Evolutionary conservation across 2,113 vertebrate genomes (phyloP), one percentile per base, ranked within the genome.

Genomic region (Myrmecophaga tridactyla): DNA sequence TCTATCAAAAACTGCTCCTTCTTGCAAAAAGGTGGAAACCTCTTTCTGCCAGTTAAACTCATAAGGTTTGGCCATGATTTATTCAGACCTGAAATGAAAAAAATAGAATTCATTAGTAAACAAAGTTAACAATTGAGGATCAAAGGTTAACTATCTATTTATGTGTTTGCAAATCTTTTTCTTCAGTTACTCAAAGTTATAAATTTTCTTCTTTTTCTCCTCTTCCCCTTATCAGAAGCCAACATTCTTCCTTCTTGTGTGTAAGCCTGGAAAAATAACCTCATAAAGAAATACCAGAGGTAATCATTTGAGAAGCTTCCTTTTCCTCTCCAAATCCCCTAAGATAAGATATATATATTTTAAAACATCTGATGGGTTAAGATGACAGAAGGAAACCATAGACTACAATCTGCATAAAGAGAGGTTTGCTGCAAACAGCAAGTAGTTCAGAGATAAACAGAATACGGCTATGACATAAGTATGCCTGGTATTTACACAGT

Each of bases 31-130:
- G 91, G 98, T 98, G 43, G 99, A 99, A 96, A 99, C 98, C 96
- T 98, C 98, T 98, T 99, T 99, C 98, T 99, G 99, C 99, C 99
- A 99, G 98, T 99, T 99, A 98, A 99, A 99, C 98, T 99, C 99
- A 39, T 99, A 99, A 75, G 99, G 99, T 98, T 99, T 99, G 60
- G 99, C 99, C 99, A 99, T 99, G 98, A 98, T 98, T 98, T 77
- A 97, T 96, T 95, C 98, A 96, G 95, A 98, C 97, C 99, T 99
- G 75, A 34, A 77, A 77, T 21, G 31, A 58, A 96, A 97, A 92
- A 90, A 53, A 34, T 98, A 92, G 31, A 48, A 75, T 34, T 77
- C 34, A 82, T 98, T 87, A 97, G 70, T 48, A 41, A 31, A 76
- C 14, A 75, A 67, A 78, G 83, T 65, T 31, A 21, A 90, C 92